phyloP scores from a whole-genome alignment of 2,797 vertebrate species.

The Poliocrania exsul region DNA sequence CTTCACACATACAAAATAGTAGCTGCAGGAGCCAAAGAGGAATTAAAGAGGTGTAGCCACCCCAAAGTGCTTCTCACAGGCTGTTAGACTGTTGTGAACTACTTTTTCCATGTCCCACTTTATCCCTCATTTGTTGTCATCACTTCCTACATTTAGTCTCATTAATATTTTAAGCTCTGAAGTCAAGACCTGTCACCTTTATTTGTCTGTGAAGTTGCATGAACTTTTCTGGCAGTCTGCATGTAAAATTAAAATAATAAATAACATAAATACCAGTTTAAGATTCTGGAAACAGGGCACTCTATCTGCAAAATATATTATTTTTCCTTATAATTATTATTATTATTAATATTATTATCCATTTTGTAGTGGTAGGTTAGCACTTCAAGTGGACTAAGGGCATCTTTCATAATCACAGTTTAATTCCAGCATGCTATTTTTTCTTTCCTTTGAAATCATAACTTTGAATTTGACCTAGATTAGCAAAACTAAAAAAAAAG shows the following conservation, averaged over 20 bases:
- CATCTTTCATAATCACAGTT: constrained; percentile 24
- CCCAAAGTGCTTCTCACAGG: background rate
- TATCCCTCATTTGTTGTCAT: background rate
- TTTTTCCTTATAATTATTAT: background rate
- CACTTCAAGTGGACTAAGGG: background rate
- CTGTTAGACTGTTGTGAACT: background rate
- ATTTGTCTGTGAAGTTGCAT: background rate
- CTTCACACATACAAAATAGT: background rate
- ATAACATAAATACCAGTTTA: constrained; percentile 7
- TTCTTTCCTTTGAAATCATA: background rate
- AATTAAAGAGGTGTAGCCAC: background rate
- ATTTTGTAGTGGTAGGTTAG: background rate
- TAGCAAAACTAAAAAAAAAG: background rate
- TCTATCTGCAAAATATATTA: background rate
- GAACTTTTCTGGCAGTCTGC: background rate
- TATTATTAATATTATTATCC: background rate
- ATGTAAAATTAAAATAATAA: constrained; percentile 16
- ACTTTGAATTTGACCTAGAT: background rate
- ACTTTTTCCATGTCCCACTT: background rate
- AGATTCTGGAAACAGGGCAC: background rate
- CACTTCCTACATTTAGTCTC: background rate
- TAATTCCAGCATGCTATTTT: background rate
- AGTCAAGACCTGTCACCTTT: background rate
- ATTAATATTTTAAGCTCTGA: constrained; percentile 11
- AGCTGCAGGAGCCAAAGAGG: background rate